phyloP scores from a whole-genome alignment of 2,888 invertebrate genomes.

The Muschampia plurimacula region DNA sequence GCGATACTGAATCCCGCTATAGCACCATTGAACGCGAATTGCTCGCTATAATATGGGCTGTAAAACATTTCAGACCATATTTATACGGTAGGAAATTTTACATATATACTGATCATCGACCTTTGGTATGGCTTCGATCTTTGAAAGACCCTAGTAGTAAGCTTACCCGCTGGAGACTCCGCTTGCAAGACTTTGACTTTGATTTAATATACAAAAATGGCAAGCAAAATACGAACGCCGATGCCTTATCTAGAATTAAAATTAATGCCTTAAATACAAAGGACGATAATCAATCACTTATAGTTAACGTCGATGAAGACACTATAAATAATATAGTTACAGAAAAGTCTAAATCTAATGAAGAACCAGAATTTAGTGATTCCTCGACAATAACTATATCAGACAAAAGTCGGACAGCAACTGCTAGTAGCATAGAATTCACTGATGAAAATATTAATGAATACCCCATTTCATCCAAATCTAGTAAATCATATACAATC shows the following conservation, averaged over 20 bases:
- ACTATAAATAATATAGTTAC: background rate
- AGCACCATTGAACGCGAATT: slow-evolving; percentile 40
- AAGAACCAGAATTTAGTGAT: too few species aligned
- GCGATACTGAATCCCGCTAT: slow-evolving; percentile 31
- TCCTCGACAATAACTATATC: too few species aligned
- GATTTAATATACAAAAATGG: slow-evolving; percentile 36
- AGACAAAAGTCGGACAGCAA: background rate
- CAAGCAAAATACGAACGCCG: slow-evolving; percentile 39
- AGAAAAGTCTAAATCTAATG: background rate
- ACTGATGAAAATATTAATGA: background rate
- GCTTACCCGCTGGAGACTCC: background rate
- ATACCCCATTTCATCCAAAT: background rate
- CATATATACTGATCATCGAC: slow-evolving; percentile 6
- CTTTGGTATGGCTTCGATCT: slow-evolving; percentile 2
- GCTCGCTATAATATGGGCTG: slow-evolving; percentile 37
- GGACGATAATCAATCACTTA: slow-evolving; percentile 25
- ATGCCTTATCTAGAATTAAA: slow-evolving; percentile 40
- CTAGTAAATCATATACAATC: background rate
- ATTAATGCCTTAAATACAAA: slow-evolving; percentile 25
- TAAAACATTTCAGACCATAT: slow-evolving; percentile 40
- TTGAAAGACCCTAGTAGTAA: slow-evolving; percentile 8
- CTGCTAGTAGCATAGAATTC: slow-evolving; percentile 5
- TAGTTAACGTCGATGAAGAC: slow-evolving; percentile 32
- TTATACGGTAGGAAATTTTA: slow-evolving; percentile 34
- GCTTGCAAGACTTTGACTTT: slow-evolving; percentile 13